These are phyloP conservation scores for Microcebus ravelobensis DNA, from an alignment of 2,113 vertebrate genomes.

Conservation along the genomic window DNA sequence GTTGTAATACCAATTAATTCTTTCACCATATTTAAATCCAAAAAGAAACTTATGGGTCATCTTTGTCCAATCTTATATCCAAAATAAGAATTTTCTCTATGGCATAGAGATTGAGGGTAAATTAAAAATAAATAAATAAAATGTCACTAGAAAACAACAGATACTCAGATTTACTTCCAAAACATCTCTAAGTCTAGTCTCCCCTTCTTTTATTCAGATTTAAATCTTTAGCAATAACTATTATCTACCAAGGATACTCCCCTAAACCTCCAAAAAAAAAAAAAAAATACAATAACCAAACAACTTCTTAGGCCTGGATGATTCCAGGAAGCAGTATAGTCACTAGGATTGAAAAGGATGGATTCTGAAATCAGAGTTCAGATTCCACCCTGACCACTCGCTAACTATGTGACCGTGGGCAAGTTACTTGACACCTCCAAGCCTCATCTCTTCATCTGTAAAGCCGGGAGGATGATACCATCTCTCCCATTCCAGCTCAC, in stretches of 20 bases:
- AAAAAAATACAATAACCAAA: not conserved
- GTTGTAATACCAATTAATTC: not conserved
- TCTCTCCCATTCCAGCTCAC: not conserved
- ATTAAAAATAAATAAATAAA: not conserved
- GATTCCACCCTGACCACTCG: not conserved
- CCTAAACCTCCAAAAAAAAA: not conserved
- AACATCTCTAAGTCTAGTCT: not conserved
- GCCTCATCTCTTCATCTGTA: not conserved
- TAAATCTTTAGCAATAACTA: not conserved
- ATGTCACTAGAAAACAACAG: not conserved
- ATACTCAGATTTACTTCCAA: not conserved
- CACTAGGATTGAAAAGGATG: not conserved
- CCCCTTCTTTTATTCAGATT: not conserved
- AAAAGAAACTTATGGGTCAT: not conserved
- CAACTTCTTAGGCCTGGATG: not conserved
- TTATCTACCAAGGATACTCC: not conserved
- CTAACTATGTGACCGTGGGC: not conserved
- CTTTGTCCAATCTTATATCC: not conserved
- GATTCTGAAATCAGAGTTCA: not conserved
- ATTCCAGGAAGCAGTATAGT: not conserved
- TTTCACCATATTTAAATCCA: not conserved
- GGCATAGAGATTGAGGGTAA: not conserved
- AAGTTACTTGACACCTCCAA: not conserved
- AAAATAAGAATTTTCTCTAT: not conserved
- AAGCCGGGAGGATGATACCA: not conserved